Percentiles rank a stretch among this genome's conserved stretches.
These are phyloP conservation scores for Sakesphorus luctuosus DNA, from an alignment of 2,113 vertebrate species.

Conservation along the genomic window DNA sequence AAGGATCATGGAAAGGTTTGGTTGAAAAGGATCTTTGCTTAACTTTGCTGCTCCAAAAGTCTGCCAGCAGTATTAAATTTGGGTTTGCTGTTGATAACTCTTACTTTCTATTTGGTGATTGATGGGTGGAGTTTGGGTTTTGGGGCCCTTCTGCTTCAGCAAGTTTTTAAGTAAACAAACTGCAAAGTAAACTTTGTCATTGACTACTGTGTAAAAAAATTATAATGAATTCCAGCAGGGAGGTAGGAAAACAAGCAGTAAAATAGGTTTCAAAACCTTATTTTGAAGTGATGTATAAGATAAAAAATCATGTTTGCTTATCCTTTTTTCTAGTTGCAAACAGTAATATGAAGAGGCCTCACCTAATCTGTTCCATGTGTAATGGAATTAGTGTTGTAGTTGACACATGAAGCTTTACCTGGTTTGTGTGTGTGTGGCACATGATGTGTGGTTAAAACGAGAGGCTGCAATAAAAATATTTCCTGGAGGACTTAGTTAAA, in stretches of 20 bases:
- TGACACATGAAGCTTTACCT: background rate
- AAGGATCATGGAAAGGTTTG: background rate
- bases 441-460: background rate
- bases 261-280: background rate
- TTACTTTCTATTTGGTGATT: background rate
- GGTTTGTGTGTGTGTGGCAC: background rate
- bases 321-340: background rate
- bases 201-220: background rate
- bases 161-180: background rate
- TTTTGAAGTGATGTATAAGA: background rate
- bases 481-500: background rate
- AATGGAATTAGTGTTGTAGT: background rate
- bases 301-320: background rate
- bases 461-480: background rate
- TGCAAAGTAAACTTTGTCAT: background rate
- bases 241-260: background rate
- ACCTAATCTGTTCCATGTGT: background rate
- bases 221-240: background rate
- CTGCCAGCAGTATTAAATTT: background rate
- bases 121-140: background rate
- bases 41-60: background rate
- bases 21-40: background rate
- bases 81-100: background rate
- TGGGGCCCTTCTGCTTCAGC: background rate
- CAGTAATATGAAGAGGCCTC: background rate